Evolutionary conservation across 2,888 invertebrate genomes (phyloP), one percentile per base, ranked within the genome.

Genomic region (Polydrusus pterygomalis): DNA sequence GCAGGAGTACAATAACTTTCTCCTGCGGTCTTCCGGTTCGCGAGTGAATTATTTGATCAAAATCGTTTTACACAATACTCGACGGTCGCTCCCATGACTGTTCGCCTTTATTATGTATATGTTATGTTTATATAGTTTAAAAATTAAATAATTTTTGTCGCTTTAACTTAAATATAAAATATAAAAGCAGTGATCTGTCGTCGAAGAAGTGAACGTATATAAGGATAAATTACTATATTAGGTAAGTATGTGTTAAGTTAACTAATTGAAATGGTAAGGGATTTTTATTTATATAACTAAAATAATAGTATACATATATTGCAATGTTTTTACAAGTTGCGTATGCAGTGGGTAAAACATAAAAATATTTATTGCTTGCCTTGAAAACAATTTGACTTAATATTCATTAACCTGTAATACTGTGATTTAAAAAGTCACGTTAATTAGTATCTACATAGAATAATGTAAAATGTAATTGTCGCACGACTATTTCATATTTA

Each of bases 1-100:
- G 18, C 20, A 18, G 10, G 17, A 54, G 49, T 38, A 67, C 49
- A 67, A 67, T 67, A 34, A 67, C 67, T 67, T 67, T 67, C 67
- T 51, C 67, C 67, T 38, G 51, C 67, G 51, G 40, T 64, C 51
- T 67, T 67, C 20, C 43, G 20, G 34, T 38, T 54, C 67, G 67
- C 51, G 49, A 67, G 49, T 67, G 67, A 67, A 54, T 51, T 67
- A 51, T 54, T 54, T 11, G 20, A 20, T 51, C 20, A 51, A 51
- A 20, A 20, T 20, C 20, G 11, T 51, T 20, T 17, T 51, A 51
- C 51, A 18, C 17, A 18, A 51, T 20, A 18, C 20, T 18, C 51
- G 51, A 18, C 51, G 18, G 51, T 20, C 51, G 15, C 18, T 51
- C 51, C 51, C 20, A 51, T 51, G 20, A 51, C 51, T 20, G 51